Percentiles rank a stretch among this genome's conserved stretches.
phyloP scores from a whole-genome alignment of 2,888 invertebrate genomes.

The Harpalus rubripes region DNA sequence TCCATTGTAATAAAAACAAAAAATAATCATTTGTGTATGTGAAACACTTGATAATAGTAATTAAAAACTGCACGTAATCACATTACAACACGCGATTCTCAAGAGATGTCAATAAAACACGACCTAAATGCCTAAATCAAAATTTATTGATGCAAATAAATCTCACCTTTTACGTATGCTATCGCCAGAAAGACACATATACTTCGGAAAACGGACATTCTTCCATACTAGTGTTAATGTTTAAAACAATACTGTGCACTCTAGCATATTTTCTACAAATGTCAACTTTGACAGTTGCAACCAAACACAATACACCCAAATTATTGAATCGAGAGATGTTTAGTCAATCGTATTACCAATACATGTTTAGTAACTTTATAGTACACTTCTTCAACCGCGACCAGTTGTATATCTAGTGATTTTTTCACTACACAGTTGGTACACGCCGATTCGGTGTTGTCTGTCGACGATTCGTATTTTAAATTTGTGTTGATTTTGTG shows the following conservation, averaged over 20 bases:
- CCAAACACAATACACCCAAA: slow-evolving; percentile 67
- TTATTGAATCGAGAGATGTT: slow-evolving; percentile 62
- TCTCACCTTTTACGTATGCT: slow-evolving; percentile 64
- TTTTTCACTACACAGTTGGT: slow-evolving; percentile 33
- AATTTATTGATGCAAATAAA: slow-evolving; percentile 52
- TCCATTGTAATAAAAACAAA: background rate
- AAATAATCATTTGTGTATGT: slow-evolving; percentile 5
- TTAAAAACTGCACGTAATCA: slow-evolving; percentile 40
- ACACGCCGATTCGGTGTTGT: slow-evolving; percentile 12
- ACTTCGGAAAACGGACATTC: slow-evolving; percentile 63
- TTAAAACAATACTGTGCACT: slow-evolving; percentile 56
- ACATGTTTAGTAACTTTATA: slow-evolving; percentile 41
- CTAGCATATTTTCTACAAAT: slow-evolving; percentile 57
- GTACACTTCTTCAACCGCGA: background rate
- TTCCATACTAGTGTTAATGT: slow-evolving; percentile 62
- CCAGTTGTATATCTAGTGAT: slow-evolving; percentile 24
- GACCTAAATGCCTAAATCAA: slow-evolving; percentile 47
- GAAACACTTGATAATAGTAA: slow-evolving; percentile 1
- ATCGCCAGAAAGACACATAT: slow-evolving; percentile 66
- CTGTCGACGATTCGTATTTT: slow-evolving; percentile 14
- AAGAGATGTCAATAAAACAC: slow-evolving; percentile 56
- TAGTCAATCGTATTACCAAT: slow-evolving; percentile 49
- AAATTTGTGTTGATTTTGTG: slow-evolving; percentile 31
- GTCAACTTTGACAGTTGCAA: slow-evolving; percentile 66
- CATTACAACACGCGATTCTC: slow-evolving; percentile 49